Evolutionary conservation across 2,797 vertebrate species (phyloP).

Genomic region (Chaunax sp.): DNA sequence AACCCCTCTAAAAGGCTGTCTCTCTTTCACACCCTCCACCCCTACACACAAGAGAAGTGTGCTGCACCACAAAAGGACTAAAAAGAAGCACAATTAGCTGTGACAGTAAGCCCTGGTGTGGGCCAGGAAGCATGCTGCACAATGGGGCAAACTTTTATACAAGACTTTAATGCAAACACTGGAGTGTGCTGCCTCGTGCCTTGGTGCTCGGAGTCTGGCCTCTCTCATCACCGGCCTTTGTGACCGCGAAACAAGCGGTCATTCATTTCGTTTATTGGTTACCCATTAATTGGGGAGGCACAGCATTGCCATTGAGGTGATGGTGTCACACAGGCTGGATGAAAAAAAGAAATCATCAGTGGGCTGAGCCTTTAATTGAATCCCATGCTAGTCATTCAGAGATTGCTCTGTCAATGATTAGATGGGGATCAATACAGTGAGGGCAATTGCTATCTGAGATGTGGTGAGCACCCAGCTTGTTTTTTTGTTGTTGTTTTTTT

Average conservation of each 20-base stretch:
- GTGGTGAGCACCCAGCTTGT: slow-evolving; percentile 10
- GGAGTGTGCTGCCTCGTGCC: slow-evolving; percentile 65
- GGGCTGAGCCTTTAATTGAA: slow-evolving; percentile 73
- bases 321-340: slow-evolving; percentile 36
- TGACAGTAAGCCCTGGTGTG: slow-evolving; percentile 63
- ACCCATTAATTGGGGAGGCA: slow-evolving; percentile 66
- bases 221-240: slow-evolving; percentile 59
- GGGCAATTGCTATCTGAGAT: slow-evolving; percentile 49
- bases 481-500: slow-evolving; percentile 1
- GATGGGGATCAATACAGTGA: slow-evolving; percentile 70
- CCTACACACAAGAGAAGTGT: slow-evolving; percentile 78
- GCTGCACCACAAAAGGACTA: slow-evolving; percentile 74
- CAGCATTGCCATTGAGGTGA: slow-evolving; percentile 32
- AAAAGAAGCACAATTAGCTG: slow-evolving; percentile 74
- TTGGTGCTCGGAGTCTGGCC: slow-evolving; percentile 21
- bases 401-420: slow-evolving; percentile 80
- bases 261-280: slow-evolving; percentile 73
- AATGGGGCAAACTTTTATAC: slow-evolving; percentile 79
- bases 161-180: slow-evolving; percentile 76
- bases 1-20: slow-evolving; percentile 47
- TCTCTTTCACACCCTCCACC: slow-evolving; percentile 43
- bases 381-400: slow-evolving; percentile 62
- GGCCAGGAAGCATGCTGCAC: slow-evolving; percentile 70
- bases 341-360: slow-evolving; percentile 63
- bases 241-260: slow-evolving; percentile 48